Base-by-base conservation (phyloP, 2,113 vertebrate genomes). In the Myrmecobius fasciatus region DNA sequence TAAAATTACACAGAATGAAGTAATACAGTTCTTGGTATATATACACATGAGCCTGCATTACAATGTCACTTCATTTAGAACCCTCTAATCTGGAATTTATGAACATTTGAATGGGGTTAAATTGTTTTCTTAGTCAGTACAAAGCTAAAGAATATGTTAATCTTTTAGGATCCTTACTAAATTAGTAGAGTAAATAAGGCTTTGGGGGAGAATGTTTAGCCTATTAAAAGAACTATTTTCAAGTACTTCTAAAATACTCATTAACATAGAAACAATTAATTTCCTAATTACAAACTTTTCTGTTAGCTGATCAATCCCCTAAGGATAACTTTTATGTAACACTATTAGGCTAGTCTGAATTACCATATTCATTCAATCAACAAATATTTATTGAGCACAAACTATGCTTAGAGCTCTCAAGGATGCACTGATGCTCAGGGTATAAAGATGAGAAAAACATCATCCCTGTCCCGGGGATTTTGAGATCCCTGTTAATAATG, bases 151-250 rank as follows among this genome's bases (percentile, higher is more conserved):
- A n/a, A 75, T n/a, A n/a, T 75, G 67, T n/a, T n/a, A 14, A 43
- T 75, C 67, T 75, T 83, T 83, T 83, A 83, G n/a, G 67, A 83
- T 83, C n/a, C n/a, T 83, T 43, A 83, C 43, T n/a, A 83, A 43
- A 43, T 83, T 43, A 83, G n/a, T 43, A 83, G 67, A n/a, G 67
- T 83, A 83, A 83, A 83, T 83, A 83, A 43, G n/a, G n/a, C 67
- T 83, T 83, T 83, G n/a, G n/a, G 67, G 67, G 67, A 83, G 67
- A 43, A 83, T 43, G 36, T 93, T 83, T 11, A 89, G 91, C 52
- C 92, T 93, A 91, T 92, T 53, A 89, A 95, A 89, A 90, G 92
- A 94, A 95, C 28, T 51, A 54, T 51, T 93, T 95, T 92, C 90
- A 96, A 96, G 75, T 14, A 89, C 26, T 91, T 83, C 56, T n/a